Percentiles rank a stretch among this genome's conserved stretches.
phyloP scores from a whole-genome alignment of 2,888 invertebrate genomes.

The Drosophila leonis region DNA sequence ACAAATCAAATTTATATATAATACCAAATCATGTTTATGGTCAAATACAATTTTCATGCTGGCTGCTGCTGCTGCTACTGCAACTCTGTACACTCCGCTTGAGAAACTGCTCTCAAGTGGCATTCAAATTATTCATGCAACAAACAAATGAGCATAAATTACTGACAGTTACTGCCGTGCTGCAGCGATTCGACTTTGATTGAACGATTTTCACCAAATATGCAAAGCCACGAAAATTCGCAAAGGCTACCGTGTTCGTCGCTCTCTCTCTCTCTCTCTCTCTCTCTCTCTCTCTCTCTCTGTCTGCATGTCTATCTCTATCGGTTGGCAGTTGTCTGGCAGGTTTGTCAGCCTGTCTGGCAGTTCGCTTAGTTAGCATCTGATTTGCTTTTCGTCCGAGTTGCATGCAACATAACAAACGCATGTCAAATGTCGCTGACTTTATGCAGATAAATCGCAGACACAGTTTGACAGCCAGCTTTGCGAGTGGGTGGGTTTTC shows the following conservation, averaged over 20 bases:
- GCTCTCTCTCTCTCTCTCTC: background rate
- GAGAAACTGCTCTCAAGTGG: slow-evolving; percentile 60
- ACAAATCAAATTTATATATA: slow-evolving; percentile 20
- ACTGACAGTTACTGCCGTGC: slow-evolving; percentile 68
- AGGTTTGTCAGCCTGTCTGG: slow-evolving; percentile 48
- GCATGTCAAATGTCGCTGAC: slow-evolving; percentile 78
- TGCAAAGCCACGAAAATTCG: slow-evolving; percentile 55
- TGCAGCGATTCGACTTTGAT: slow-evolving; percentile 68
- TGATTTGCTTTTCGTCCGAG: slow-evolving; percentile 43
- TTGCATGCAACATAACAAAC: slow-evolving; percentile 46
- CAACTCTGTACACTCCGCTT: background rate
- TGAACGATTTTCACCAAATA: slow-evolving; percentile 67
- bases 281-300: background rate
- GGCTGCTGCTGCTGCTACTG: slow-evolving; percentile 2
- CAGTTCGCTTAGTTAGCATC: slow-evolving; percentile 49
- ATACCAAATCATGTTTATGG: slow-evolving; percentile 37
- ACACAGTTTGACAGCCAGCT: slow-evolving; percentile 51
- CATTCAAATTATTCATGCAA: slow-evolving; percentile 78
- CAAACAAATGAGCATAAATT: slow-evolving; percentile 80
- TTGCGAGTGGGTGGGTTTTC: slow-evolving; percentile 50
- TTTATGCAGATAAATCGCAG: slow-evolving; percentile 62
- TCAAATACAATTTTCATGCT: slow-evolving; percentile 8
- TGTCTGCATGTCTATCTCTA: background rate
- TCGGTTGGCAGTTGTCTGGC: slow-evolving; percentile 27
- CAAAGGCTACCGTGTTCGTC: slow-evolving; percentile 25